phyloP scores from a whole-genome alignment of 2,797 vertebrate species.

The Anniella stebbinsi region DNA sequence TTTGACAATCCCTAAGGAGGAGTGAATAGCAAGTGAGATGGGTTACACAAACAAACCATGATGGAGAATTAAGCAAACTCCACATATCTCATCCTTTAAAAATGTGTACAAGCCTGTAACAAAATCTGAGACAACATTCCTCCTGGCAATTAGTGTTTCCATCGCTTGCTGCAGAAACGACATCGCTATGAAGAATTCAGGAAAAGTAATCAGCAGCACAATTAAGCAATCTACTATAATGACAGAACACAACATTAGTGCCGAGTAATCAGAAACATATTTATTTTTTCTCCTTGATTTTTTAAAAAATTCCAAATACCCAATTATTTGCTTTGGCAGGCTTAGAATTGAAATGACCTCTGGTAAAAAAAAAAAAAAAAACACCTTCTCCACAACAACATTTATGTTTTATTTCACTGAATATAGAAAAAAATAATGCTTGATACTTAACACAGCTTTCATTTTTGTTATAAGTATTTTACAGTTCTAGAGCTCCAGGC shows the following conservation, averaged over 20 bases:
- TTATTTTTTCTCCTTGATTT: slow-evolving; percentile 72
- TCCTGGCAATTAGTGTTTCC: slow-evolving; percentile 74
- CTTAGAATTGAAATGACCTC: slow-evolving; percentile 40
- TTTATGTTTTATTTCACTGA: slow-evolving; percentile 41
- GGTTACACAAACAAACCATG: slow-evolving; percentile 56
- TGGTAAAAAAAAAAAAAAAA: slow-evolving; percentile 22
- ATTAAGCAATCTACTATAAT: slow-evolving; percentile 79
- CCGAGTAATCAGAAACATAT: slow-evolving; percentile 77
- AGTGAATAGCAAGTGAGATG: slow-evolving; percentile 4
- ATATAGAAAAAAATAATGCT: slow-evolving; percentile 32
- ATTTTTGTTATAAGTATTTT: slow-evolving; percentile 1
- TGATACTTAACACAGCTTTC: slow-evolving; percentile 9
- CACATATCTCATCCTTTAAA: slow-evolving; percentile 33
- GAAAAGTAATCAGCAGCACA: slow-evolving; percentile 79
- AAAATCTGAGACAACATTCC: slow-evolving; percentile 69
- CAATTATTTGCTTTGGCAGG: slow-evolving; percentile 62
- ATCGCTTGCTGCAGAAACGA: slow-evolving; percentile 60
- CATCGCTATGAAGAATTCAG: slow-evolving; percentile 74
- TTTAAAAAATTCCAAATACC: slow-evolving; percentile 50
- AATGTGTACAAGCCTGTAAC: slow-evolving; percentile 49
- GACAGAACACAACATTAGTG: slow-evolving; percentile 77
- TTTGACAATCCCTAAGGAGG: not conserved
- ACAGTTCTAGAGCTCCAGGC: not conserved
- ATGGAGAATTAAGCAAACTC: slow-evolving; percentile 36
- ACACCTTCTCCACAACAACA: slow-evolving; percentile 35